Conservation (phyloP, 2,888 invertebrate genomes). For the Temnothorax ravouxi region DNA sequence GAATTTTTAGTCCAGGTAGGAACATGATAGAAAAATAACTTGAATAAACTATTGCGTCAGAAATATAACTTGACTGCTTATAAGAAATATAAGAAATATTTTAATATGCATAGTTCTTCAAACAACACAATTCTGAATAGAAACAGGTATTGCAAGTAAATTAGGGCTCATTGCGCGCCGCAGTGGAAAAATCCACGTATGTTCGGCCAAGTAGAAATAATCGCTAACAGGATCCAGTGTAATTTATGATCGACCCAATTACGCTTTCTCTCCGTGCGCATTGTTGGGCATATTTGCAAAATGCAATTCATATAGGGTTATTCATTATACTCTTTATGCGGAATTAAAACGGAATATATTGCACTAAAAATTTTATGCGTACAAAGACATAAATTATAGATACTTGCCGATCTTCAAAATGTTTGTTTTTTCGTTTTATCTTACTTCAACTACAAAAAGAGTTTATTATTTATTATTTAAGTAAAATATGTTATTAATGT, state of each 20-base stretch:
- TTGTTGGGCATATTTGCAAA: constrained; percentile 51
- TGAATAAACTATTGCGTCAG: background rate
- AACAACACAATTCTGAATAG: constrained; percentile 13
- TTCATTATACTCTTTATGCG: constrained; percentile 27
- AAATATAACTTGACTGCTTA: background rate
- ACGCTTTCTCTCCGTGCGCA: constrained; percentile 33
- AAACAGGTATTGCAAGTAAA: constrained; percentile 30
- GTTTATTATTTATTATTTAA: background rate
- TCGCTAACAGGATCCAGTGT: constrained; percentile 44
- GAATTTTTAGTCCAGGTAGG: background rate
- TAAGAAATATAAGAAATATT: background rate
- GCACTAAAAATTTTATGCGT: constrained; percentile 13
- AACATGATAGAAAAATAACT: background rate
- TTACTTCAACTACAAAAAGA: background rate
- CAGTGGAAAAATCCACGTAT: constrained; percentile 49
- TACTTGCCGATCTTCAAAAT: background rate
- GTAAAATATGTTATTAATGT: background rate
- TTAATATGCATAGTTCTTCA: background rate
- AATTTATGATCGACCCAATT: constrained; percentile 53
- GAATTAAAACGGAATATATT: constrained; percentile 30
- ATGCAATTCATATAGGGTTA: constrained; percentile 20
- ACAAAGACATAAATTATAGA: background rate
- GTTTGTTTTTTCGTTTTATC: background rate
- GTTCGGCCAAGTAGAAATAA: constrained; percentile 51
- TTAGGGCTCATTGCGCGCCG: constrained; percentile 10